phyloP scores from a whole-genome alignment of 2,888 invertebrate genomes.

The Hydrotaea cyrtoneurina region DNA sequence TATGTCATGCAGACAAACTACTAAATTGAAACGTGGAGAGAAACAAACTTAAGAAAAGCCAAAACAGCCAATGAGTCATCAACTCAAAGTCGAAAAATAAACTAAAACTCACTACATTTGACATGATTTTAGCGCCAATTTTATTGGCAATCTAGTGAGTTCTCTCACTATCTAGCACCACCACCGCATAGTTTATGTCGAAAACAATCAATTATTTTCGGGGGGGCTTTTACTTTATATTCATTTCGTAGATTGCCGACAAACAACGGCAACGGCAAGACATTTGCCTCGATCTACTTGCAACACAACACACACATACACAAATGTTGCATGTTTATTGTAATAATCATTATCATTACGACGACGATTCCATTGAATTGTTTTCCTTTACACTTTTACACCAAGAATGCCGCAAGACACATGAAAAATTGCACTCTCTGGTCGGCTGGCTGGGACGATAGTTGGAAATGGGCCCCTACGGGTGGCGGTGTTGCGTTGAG shows the following conservation, averaged over 20 bases:
- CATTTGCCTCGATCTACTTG: no score
- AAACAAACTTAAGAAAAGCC: no score
- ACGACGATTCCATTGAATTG: constrained; percentile 49
- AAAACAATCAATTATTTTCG: neutral
- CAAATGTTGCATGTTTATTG: neutral
- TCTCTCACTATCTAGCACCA: no score
- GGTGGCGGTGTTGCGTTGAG: neutral
- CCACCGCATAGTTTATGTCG: neutral
- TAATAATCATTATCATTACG: constrained; percentile 60
- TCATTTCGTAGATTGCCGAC: no score
- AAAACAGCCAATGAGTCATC: no score
- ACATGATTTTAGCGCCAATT: neutral
- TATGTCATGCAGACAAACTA: neutral
- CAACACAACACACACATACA: neutral
- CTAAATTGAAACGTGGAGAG: no score
- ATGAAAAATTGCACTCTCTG: no score
- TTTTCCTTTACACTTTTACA: neutral
- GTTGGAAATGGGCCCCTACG: no score
- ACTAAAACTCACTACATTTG: neutral
- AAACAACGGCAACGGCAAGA: neutral
- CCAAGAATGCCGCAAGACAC: neutral
- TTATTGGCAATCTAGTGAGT: neutral
- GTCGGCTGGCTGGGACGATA: no score
- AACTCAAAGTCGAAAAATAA: neutral
- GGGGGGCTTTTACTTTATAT: neutral